phyloP scores from a whole-genome alignment of 2,888 invertebrate genomes.

The Ormyrus pomaceus region DNA sequence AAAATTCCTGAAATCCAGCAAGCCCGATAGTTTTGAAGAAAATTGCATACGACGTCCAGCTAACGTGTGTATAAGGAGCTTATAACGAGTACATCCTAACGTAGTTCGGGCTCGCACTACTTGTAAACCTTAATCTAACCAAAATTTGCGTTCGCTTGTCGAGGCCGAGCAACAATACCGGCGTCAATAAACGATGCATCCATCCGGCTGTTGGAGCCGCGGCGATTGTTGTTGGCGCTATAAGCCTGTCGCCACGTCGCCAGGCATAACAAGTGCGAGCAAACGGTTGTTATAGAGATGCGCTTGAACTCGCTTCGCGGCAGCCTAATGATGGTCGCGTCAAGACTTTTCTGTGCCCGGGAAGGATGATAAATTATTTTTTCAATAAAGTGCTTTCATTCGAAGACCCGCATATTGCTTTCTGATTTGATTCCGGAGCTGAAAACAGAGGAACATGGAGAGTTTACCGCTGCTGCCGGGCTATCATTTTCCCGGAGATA shows the following conservation, averaged over 20 bases:
- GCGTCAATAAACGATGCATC: constrained; percentile 48
- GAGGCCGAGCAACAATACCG: not conserved
- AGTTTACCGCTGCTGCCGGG: constrained; percentile 85
- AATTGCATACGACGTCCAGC: too few relatives aligned
- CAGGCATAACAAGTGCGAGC: not conserved
- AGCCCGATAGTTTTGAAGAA: too few relatives aligned
- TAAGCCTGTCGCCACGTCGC: not conserved
- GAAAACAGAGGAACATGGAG: constrained; percentile 63
- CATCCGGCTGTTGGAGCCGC: not conserved
- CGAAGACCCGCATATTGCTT: constrained; percentile 21
- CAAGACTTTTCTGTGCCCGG: constrained; percentile 11
- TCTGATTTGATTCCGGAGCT: constrained; percentile 39
- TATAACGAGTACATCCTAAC: too few relatives aligned
- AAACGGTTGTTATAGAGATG: constrained; percentile 51
- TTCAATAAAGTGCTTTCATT: constrained; percentile 56
- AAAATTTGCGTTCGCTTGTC: too few relatives aligned
- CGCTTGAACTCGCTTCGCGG: too few relatives aligned
- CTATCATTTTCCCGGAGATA: constrained; percentile 78
- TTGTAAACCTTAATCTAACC: too few relatives aligned
- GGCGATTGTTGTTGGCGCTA: constrained; percentile 34
- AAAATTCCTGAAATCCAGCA: too few relatives aligned
- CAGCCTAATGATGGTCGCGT: constrained; percentile 20
- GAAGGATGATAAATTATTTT: constrained; percentile 52
- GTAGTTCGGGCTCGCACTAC: too few relatives aligned
- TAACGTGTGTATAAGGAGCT: too few relatives aligned